These are phyloP conservation scores for Pseudois nayaur DNA, from an alignment of 2,113 vertebrate species.

Conservation along the genomic window DNA sequence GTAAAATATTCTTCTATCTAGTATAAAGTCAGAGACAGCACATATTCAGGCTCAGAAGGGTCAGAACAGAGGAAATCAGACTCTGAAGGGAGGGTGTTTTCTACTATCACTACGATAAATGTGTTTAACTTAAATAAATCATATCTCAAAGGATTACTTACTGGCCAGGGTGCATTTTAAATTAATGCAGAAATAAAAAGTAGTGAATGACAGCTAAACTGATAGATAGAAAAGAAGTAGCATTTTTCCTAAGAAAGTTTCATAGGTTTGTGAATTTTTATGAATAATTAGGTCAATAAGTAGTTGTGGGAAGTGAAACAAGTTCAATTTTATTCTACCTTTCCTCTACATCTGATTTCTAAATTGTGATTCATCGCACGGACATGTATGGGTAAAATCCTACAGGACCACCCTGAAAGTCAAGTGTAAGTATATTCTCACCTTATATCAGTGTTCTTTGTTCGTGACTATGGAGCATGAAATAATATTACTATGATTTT, in stretches of 20 bases:
- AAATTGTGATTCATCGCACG: neutral
- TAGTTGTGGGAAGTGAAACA: neutral
- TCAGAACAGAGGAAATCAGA: neutral
- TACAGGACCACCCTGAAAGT: neutral
- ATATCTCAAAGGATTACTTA: neutral
- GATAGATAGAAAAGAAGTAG: neutral
- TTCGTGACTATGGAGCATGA: neutral
- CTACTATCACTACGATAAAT: neutral
- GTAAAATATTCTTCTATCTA: neutral
- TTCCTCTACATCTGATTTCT: neutral
- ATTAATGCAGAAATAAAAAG: neutral
- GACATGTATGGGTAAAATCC: neutral
- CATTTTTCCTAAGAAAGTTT: neutral
- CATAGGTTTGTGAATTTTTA: neutral
- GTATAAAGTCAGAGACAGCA: neutral
- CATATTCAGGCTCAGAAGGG: neutral
- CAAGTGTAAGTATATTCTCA: slow-evolving; percentile 17
- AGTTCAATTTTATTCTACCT: neutral
- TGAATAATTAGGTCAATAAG: neutral
- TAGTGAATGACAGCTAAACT: neutral
- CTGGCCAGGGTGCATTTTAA: neutral
- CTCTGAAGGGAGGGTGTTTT: neutral
- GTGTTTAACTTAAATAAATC: neutral
- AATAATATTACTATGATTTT: neutral
- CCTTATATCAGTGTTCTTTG: neutral